Percentiles rank a stretch among this genome's conserved stretches.
Evolutionary conservation across 1,140 invertebrate genomes (phyloP).

Genomic region (Coptotermes formosanus): DNA sequence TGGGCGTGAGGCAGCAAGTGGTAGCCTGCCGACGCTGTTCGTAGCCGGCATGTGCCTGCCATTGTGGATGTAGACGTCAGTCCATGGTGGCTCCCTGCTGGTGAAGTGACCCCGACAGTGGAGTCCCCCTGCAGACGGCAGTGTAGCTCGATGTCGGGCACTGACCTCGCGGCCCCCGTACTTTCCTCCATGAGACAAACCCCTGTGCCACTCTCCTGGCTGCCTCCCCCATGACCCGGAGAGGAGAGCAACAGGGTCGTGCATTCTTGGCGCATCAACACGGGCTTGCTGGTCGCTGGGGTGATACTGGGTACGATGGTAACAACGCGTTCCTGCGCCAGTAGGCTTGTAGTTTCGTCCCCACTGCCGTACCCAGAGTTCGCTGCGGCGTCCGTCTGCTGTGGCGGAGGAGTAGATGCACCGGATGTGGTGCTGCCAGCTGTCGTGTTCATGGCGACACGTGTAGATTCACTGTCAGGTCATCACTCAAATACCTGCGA

Average conservation of each 20-base stretch:
- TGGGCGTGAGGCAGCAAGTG: conserved; percentile 45
- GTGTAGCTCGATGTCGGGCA: conserved; percentile 86
- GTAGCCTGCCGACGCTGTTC: conserved; percentile 26
- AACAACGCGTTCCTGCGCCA: conserved; percentile 50
- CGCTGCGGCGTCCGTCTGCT: conserved; percentile 48
- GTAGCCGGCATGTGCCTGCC: not conserved
- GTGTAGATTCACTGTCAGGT: not conserved
- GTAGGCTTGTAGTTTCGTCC: conserved; percentile 75
- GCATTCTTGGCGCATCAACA: conserved; percentile 79
- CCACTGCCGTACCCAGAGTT: conserved; percentile 65
- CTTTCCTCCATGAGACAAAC: conserved; percentile 53
- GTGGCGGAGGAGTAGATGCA: not conserved
- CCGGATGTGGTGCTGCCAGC: not conserved
- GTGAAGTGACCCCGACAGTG: conserved; percentile 13
- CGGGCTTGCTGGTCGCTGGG: conserved; percentile 52
- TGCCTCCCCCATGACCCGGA: conserved; percentile 58
- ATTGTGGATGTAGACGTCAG: conserved; percentile 52
- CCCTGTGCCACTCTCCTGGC: conserved; percentile 70
- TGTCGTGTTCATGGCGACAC: conserved; percentile 21
- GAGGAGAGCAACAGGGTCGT: conserved; percentile 66
- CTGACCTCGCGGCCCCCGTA: conserved; percentile 73
- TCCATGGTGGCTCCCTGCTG: conserved; percentile 30
- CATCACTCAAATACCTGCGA: conserved; percentile 17
- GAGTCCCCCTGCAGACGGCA: conserved; percentile 53
- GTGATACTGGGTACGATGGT: conserved; percentile 31